Base-by-base conservation (phyloP, 2,888 invertebrate species). In the Antitype chi region DNA sequence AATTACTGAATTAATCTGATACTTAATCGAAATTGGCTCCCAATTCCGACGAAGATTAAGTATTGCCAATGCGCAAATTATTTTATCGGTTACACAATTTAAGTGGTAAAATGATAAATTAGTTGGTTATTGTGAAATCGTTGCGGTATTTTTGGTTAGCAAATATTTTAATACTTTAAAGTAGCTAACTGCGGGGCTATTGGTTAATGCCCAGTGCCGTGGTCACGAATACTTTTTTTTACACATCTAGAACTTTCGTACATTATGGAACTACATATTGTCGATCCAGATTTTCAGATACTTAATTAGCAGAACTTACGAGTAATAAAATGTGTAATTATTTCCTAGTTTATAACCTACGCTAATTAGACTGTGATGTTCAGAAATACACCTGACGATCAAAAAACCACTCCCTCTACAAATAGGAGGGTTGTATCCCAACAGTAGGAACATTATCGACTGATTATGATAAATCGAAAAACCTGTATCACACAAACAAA, bases 91-190 rank as follows among this genome's bases (percentile, higher is more conserved):
- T 81, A 49, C 81, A 69, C 49, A 81, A 70, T 49, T n/a, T 32
- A 70, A 81, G n/a, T 70, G 55, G 49, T 70, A 80, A 28, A 69
- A 55, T 47, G 25, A 80, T 70, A 64, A 69, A 80, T 55, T 57
- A 43, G 75, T 79, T 81, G 66, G 9, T 49, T 68, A 81, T 68
- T 57, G 63, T 23, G 60, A 70, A 66, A 70, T 60, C 25, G 15
- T 59, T 76, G 38, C 64, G 28, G 3, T 55, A 49, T n/a, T 55
- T 55, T 76, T 52, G 49, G 59, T 55, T 81, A 25, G 59, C 57
- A 28, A 81, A 55, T 63, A 60, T 32, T 57, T 20, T 25, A 38
- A 15, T 55, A 43, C 20, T 38, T 28, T 53, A 64, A 15, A 63
- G 28, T 47, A 59, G n/a, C 43, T 28, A 67, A 76, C 53, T 59